Conservation (phyloP, 2,888 invertebrate genomes). For the Syritta pipiens region DNA sequence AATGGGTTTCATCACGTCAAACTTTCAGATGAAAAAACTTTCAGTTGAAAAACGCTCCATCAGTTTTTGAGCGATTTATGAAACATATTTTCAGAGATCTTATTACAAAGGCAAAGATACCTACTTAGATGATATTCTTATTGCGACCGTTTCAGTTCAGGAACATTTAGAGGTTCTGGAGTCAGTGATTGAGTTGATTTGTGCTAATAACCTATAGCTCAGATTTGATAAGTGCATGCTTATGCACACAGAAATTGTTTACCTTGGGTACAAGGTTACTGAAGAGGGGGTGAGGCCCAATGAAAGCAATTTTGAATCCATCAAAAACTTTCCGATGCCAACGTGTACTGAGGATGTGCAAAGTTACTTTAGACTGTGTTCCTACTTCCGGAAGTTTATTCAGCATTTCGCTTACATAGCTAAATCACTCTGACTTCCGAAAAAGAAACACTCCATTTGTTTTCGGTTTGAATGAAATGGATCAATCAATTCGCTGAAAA, state of each 20-base stretch:
- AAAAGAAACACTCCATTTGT: not conserved
- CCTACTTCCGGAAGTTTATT: not conserved
- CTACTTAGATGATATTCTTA: no score
- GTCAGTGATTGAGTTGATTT: no score
- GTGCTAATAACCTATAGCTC: not conserved
- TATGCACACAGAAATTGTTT: not conserved
- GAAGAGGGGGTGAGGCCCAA: not conserved
- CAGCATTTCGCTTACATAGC: not conserved
- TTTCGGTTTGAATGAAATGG: not conserved
- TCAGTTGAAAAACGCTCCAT: slow-evolving; percentile 57
- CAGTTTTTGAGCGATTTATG: slow-evolving; percentile 63
- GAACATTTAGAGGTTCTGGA: slow-evolving; percentile 16
- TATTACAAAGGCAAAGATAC: no score
- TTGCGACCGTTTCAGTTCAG: no score
- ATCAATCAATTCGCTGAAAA: not conserved
- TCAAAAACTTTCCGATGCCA: not conserved
- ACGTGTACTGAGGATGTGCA: not conserved
- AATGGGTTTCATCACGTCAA: slow-evolving; percentile 68
- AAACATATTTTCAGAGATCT: slow-evolving; percentile 57
- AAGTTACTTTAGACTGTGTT: not conserved
- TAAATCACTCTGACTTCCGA: not conserved
- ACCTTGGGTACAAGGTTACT: not conserved
- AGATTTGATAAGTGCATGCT: not conserved
- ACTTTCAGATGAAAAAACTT: slow-evolving; percentile 54
- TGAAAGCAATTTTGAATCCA: not conserved